Percentiles rank a stretch among this genome's conserved stretches.
phyloP scores from a whole-genome alignment of 2,113 vertebrate genomes.

The Galeopterus variegatus region DNA sequence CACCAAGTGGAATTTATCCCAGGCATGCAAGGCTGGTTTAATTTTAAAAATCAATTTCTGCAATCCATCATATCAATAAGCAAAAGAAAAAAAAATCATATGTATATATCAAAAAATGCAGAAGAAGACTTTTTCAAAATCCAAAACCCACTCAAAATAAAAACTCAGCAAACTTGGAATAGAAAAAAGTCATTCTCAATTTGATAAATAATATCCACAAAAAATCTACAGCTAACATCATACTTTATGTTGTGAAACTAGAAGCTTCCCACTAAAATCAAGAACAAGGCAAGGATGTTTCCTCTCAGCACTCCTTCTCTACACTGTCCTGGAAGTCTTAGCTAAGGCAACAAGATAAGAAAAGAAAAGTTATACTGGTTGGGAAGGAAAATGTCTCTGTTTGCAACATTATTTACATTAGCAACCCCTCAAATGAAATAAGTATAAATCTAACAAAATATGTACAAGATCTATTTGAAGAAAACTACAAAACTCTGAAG shows the following conservation, averaged over 20 bases:
- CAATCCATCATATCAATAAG: background rate
- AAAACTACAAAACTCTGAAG: background rate
- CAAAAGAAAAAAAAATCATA: background rate
- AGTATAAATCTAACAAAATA: background rate
- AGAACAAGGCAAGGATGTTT: background rate
- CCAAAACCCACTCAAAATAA: background rate
- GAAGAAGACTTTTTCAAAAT: background rate
- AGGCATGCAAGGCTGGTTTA: background rate
- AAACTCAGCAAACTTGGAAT: background rate
- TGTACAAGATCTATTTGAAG: background rate
- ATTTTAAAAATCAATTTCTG: background rate
- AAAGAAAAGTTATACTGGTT: background rate
- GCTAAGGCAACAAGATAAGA: background rate
- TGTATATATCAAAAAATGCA: background rate
- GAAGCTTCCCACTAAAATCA: background rate
- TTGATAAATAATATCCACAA: background rate
- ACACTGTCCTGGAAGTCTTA: background rate
- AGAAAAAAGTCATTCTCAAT: background rate
- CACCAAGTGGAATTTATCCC: background rate
- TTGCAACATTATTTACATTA: background rate
- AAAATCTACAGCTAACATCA: background rate
- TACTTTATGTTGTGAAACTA: background rate
- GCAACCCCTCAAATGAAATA: background rate
- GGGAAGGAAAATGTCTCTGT: background rate
- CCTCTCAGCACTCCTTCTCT: background rate